Percentiles rank a stretch among this genome's conserved stretches.
Evolutionary conservation across 2,113 vertebrate genomes (phyloP).

Genomic region (Synchiropus splendidus): DNA sequence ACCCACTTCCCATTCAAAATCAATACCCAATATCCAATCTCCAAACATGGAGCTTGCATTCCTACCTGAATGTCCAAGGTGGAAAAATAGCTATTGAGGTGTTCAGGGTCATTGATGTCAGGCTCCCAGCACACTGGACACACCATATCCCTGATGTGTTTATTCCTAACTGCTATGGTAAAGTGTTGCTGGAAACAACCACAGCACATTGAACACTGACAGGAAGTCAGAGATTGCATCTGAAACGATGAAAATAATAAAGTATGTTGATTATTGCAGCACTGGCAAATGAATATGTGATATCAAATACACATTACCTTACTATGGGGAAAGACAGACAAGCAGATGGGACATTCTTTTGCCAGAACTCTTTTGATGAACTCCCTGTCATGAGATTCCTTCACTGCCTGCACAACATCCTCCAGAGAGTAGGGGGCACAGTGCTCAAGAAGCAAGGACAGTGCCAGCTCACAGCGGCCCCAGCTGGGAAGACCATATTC

Average conservation of each 20-base stretch:
- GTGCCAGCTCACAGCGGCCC: slow-evolving; percentile 80
- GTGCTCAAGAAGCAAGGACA: slow-evolving; percentile 68
- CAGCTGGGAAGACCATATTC: slow-evolving; percentile 79
- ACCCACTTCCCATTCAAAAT: neutral
- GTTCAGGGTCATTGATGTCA: slow-evolving; percentile 78
- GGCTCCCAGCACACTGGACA: slow-evolving; percentile 81
- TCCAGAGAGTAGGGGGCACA: slow-evolving; percentile 69
- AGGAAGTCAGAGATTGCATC: slow-evolving; percentile 85
- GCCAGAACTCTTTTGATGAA: slow-evolving; percentile 77
- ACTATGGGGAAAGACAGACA: slow-evolving; percentile 75
- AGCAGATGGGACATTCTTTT: slow-evolving; percentile 80
- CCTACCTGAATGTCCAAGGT: slow-evolving; percentile 83
- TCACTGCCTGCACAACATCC: slow-evolving; percentile 81
- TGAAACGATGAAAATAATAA: slow-evolving; percentile 25
- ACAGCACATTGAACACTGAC: slow-evolving; percentile 82
- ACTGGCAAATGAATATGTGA: neutral
- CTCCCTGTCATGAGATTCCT: slow-evolving; percentile 77
- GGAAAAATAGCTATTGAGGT: slow-evolving; percentile 83
- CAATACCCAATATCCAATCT: too few species aligned
- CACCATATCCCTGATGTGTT: slow-evolving; percentile 84
- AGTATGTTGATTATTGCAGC: neutral
- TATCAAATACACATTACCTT: slow-evolving; percentile 52
- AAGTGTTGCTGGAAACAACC: slow-evolving; percentile 83
- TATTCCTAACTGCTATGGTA: slow-evolving; percentile 80
- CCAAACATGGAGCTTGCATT: neutral